Evolutionary conservation across 1,140 invertebrate species (phyloP), one percentile per base, ranked within the genome.

Genomic region (Phymorhynchus buccinoides): DNA sequence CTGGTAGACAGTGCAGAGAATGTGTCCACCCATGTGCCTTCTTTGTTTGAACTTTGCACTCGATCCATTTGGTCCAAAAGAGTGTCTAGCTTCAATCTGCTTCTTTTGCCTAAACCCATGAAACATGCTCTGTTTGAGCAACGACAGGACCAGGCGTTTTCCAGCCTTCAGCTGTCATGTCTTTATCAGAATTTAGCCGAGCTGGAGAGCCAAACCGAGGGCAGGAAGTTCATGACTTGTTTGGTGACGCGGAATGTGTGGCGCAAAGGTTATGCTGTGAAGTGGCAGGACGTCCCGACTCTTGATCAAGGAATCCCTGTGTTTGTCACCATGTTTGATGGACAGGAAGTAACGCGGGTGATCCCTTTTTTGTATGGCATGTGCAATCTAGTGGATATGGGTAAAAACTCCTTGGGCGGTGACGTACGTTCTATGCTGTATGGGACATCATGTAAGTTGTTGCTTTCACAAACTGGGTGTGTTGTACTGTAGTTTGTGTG

Each of bases 91-190:
- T 37, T 27, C 7, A 6, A 27, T 27, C 16, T 30, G 9, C n/a
- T 30, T 1, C 77, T 79, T 48, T 39, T 79, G 42, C 77, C 77
- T 9, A n/a, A 27, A 3, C 77, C 44, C 1, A 30, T 79, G 42
- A 79, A 79, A 30, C 3, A 6, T 1, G 41, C 77, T 27, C n/a
- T 79, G 22, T 48, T 44, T 18, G 41, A 7, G n/a, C 32, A 56
- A 6, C 77, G 42, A 30, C 77, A 79, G 77, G 7, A 7, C 27
- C 77, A 56, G 27, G 77, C 77, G 0, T 79, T 79, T 32, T 30
- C 77, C 42, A 79, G 27, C 27, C n/a, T 79, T 48, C 77, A 79
- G 77, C 41, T 79, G 44, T 79, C 77, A 6, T 79, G 77, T 27
- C n/a, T 79, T 6, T 44, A 62, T 41, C 52, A 52, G 14, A 56